Conservation (phyloP, 2,797 vertebrate genomes). For the Lateolabrax maculatus region DNA sequence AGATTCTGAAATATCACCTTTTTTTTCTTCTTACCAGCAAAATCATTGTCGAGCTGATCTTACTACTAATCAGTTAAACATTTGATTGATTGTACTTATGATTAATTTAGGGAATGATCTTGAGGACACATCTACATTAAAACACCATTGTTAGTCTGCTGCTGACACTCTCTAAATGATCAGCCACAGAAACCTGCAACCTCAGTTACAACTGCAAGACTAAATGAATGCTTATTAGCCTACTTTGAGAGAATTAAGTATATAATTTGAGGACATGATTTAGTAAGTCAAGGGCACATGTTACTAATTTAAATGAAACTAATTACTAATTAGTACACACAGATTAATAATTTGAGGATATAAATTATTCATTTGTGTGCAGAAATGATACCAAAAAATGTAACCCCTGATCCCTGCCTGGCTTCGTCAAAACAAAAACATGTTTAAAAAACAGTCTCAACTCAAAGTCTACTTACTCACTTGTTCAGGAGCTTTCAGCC, state of each 20-base stretch:
- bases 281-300: constrained; percentile 44
- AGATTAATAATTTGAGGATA: constrained; percentile 42
- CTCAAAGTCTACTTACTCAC: background rate
- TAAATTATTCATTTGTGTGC: constrained; percentile 34
- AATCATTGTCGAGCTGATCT: background rate
- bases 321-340: constrained; percentile 51
- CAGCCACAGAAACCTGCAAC: constrained; percentile 6
- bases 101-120: background rate
- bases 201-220: constrained; percentile 10
- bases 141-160: background rate
- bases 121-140: background rate
- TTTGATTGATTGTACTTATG: background rate
- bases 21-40: too few species aligned
- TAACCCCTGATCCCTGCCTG: background rate
- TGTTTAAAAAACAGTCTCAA: background rate
- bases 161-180: background rate
- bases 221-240: constrained; percentile 42
- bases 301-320: constrained; percentile 59
- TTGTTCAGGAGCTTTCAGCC: background rate
- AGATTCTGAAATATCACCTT: too few species aligned
- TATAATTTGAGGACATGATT: constrained; percentile 45
- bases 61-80: background rate
- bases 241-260: constrained; percentile 46
- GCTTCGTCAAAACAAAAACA: background rate
- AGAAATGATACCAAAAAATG: constrained; percentile 7